Evolutionary conservation across 2,888 invertebrate species (phyloP).

Genomic region (Cantharis rufa): DNA sequence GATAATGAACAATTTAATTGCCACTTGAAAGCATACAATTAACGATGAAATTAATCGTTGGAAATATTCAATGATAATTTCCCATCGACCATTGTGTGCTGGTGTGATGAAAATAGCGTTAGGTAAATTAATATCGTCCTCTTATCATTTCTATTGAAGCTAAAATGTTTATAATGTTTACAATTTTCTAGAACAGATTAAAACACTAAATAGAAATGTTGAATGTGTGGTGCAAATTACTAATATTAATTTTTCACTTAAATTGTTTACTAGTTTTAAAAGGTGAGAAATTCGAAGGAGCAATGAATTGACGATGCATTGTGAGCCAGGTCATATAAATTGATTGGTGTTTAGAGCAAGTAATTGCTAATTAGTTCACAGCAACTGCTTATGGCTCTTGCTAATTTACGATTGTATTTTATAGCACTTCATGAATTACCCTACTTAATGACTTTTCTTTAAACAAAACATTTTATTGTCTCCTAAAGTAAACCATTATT

Average conservation of each 20-base stretch:
- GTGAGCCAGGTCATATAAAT: constrained; percentile 19
- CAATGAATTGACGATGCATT: constrained; percentile 24
- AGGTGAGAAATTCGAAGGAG: constrained; percentile 25
- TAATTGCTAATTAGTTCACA: constrained; percentile 26
- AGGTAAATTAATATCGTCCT: neutral
- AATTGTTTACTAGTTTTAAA: constrained; percentile 22
- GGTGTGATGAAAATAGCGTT: neutral
- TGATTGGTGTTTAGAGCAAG: constrained; percentile 26
- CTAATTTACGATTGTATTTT: constrained; percentile 21
- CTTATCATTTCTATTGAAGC: neutral
- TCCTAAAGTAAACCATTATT: neutral
- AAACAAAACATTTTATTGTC: constrained; percentile 7
- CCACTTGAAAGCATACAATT: neutral
- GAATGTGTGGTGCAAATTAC: neutral
- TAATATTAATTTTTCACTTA: constrained; percentile 14
- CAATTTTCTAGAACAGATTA: neutral
- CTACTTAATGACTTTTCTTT: constrained; percentile 19
- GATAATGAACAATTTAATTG: neutral
- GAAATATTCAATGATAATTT: neutral
- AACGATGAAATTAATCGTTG: constrained; percentile 4
- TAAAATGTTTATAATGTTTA: neutral
- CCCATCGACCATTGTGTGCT: neutral
- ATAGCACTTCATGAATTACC: constrained; percentile 22
- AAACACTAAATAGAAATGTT: neutral
- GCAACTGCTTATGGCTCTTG: constrained; percentile 22